phyloP scores from a whole-genome alignment of 1,140 invertebrate species.

The Cotesia chilonis region DNA sequence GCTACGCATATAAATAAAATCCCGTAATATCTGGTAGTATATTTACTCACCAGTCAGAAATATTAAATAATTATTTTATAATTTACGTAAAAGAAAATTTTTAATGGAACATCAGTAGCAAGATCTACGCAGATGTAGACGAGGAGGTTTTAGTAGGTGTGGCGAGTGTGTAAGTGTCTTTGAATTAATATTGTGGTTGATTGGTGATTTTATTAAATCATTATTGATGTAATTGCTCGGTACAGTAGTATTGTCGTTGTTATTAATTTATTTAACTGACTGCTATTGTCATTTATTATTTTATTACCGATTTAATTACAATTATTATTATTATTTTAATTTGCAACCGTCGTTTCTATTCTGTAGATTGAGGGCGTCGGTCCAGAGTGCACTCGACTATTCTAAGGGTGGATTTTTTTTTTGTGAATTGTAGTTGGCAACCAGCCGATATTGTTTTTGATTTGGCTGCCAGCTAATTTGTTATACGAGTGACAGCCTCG shows the following conservation, averaged over 20 bases:
- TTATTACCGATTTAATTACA: too few species aligned
- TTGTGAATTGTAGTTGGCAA: neutral
- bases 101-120: neutral
- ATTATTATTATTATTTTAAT: neutral
- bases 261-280: too few species aligned
- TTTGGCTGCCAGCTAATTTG: neutral
- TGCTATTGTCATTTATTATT: too few species aligned
- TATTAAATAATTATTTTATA: too few species aligned
- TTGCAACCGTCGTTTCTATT: neutral
- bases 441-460: slow-evolving; percentile 17
- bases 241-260: too few species aligned
- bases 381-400: slow-evolving; percentile 3
- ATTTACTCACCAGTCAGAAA: too few species aligned
- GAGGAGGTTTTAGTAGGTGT: slow-evolving; percentile 24
- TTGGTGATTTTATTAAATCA: too few species aligned
- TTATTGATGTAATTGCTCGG: too few species aligned
- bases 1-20: too few species aligned
- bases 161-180: slow-evolving; percentile 15
- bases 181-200: slow-evolving; percentile 1
- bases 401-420: neutral
- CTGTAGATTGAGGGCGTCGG: neutral
- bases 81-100: too few species aligned
- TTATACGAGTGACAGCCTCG: neutral
- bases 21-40: too few species aligned
- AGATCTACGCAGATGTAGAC: neutral